phyloP scores from a whole-genome alignment of 2,113 vertebrate genomes.

The Corythornis vintsioides region DNA sequence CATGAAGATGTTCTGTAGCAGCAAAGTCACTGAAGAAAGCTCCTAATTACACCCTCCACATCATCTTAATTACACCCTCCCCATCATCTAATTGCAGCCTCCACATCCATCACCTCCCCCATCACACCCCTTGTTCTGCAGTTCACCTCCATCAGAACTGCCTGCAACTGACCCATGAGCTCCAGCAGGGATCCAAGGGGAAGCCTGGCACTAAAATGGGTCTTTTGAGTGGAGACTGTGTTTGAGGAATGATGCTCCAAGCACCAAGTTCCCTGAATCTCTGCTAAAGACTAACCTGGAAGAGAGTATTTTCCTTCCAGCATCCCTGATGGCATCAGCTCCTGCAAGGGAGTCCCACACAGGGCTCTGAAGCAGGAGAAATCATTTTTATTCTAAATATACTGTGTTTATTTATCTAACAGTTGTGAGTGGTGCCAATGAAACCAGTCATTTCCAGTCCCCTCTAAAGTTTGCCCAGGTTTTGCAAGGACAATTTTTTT shows the following conservation, averaged over 20 bases:
- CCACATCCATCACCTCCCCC: neutral
- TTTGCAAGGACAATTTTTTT: constrained; percentile 1
- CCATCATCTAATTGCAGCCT: neutral
- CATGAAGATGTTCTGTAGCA: neutral
- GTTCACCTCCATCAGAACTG: neutral
- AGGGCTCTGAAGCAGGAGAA: neutral
- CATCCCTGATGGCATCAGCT: neutral
- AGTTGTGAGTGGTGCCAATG: neutral
- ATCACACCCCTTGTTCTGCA: too few species aligned
- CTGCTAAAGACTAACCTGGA: neutral
- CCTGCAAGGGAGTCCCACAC: neutral
- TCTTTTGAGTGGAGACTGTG: neutral
- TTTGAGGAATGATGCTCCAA: neutral
- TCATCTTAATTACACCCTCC: neutral
- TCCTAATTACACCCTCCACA: neutral
- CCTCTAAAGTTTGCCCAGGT: neutral
- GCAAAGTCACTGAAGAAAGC: neutral
- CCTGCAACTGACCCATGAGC: neutral
- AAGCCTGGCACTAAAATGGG: neutral
- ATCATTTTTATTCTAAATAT: neutral
- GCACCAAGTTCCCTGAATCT: neutral
- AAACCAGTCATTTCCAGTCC: neutral
- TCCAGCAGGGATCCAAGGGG: neutral
- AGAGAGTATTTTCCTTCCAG: neutral
- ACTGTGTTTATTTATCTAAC: neutral